Percentiles rank a stretch among this genome's conserved stretches.
These are phyloP conservation scores for Tragelaphus imberbis DNA, from an alignment of 2,113 vertebrate genomes.

Conservation along the genomic window DNA sequence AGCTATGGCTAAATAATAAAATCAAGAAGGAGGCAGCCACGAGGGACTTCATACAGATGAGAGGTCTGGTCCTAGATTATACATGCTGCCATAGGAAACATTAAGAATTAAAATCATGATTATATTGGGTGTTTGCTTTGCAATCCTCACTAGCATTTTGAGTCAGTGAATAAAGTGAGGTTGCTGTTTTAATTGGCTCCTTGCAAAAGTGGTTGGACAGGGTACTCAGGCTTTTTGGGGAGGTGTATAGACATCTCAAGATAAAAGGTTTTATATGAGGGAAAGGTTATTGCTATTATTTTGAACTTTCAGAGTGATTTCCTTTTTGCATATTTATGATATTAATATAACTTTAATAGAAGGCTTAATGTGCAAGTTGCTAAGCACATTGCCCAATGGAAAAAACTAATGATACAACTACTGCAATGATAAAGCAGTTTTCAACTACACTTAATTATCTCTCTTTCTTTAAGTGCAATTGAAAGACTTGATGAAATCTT, in stretches of 20 bases:
- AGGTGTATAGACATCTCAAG: conserved; percentile 22
- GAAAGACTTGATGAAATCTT: conserved; percentile 13
- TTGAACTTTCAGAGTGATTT: conserved; percentile 61
- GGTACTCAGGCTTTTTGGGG: neutral
- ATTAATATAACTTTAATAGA: conserved; percentile 66
- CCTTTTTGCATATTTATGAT: conserved; percentile 67
- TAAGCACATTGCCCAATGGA: conserved; percentile 46
- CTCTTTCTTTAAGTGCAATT: conserved; percentile 36
- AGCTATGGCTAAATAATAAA: neutral
- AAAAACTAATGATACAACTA: conserved; percentile 24
- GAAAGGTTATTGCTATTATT: conserved; percentile 66
- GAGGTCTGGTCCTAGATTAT: neutral
- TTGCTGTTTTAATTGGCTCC: neutral
- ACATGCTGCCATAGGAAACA: neutral
- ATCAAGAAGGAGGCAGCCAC: neutral
- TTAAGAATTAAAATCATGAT: conserved; percentile 44
- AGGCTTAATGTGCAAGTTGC: conserved; percentile 60
- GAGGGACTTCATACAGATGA: neutral
- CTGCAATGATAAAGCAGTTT: conserved; percentile 54
- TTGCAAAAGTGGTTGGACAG: conserved; percentile 25
- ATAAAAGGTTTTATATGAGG: conserved; percentile 57
- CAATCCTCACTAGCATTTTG: neutral
- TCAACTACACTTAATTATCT: conserved; percentile 41
- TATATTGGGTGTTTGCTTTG: neutral
- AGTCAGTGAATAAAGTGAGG: neutral